Evolutionary conservation across 2,797 vertebrate genomes (phyloP).

Genomic region (Petrocephalus schoutedeni): DNA sequence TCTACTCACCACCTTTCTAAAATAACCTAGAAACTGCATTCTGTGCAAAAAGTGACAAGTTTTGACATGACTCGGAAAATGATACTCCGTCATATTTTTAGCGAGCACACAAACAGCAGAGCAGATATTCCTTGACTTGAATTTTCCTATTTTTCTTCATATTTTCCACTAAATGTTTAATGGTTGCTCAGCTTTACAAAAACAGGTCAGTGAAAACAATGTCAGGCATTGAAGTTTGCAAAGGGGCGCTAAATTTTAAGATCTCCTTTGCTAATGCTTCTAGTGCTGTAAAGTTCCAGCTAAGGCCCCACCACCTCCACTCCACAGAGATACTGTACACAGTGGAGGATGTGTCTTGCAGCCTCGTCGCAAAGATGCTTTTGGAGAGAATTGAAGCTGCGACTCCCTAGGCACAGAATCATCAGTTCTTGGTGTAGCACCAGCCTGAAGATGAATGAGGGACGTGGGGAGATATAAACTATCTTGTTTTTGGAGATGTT

Average conservation of each 20-base stretch:
- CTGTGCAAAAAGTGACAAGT: background rate
- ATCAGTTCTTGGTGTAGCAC: background rate
- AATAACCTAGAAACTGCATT: background rate
- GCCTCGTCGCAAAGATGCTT: background rate
- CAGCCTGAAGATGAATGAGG: background rate
- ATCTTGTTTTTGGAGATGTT: background rate
- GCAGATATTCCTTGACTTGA: background rate
- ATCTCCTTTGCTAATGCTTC: background rate
- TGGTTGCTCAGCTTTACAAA: background rate
- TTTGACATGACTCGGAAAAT: background rate
- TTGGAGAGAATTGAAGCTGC: background rate
- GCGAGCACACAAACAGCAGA: background rate
- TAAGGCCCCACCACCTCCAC: background rate
- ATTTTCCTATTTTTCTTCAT: background rate
- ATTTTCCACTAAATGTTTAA: conserved; percentile 1
- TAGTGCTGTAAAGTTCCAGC: background rate
- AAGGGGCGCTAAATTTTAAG: background rate
- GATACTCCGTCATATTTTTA: background rate
- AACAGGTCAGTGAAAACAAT: background rate
- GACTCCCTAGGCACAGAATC: background rate
- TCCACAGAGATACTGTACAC: background rate
- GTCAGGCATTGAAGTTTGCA: background rate
- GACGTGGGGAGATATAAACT: background rate
- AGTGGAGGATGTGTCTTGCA: background rate
- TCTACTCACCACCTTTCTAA: background rate